phyloP scores from a whole-genome alignment of 2,888 invertebrate species.

The Phasia obesa region DNA sequence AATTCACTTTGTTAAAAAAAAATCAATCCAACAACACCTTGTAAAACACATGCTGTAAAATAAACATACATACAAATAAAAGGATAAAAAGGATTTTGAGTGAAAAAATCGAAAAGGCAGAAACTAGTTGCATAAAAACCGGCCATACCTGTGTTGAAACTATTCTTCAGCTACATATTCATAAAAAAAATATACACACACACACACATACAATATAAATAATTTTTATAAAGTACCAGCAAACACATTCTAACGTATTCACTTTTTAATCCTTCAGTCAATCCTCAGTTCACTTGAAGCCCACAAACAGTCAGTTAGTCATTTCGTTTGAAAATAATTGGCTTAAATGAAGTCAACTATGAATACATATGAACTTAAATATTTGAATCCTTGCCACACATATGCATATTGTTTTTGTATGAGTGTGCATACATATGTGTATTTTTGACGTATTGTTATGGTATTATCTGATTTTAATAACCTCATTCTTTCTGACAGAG shows the following conservation, averaged over 20 bases:
- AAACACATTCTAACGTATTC: constrained; percentile 58
- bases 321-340: constrained; percentile 76
- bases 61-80: not conserved
- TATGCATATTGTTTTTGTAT: not conserved
- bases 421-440: not conserved
- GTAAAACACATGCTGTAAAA: constrained; percentile 48
- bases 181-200: constrained; percentile 16
- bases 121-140: constrained; percentile 21
- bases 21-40: constrained; percentile 43
- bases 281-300: constrained; percentile 46
- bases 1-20: constrained; percentile 2
- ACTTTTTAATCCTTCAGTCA: constrained; percentile 65
- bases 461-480: constrained; percentile 74
- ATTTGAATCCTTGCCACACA: not conserved
- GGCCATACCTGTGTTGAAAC: constrained; percentile 11
- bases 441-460: constrained; percentile 70
- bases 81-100: constrained; percentile 61
- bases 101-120: constrained; percentile 62
- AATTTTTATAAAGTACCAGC: no score
- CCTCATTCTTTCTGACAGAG: constrained; percentile 38
- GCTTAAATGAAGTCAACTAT: constrained; percentile 83
- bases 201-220: not conserved
- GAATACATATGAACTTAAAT: constrained; percentile 58
- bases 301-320: constrained; percentile 55
- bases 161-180: no score